Percentiles rank a stretch among this genome's conserved stretches.
Evolutionary conservation across 2,113 vertebrate genomes (phyloP).

Genomic region (Neolamprologus falcicula): DNA sequence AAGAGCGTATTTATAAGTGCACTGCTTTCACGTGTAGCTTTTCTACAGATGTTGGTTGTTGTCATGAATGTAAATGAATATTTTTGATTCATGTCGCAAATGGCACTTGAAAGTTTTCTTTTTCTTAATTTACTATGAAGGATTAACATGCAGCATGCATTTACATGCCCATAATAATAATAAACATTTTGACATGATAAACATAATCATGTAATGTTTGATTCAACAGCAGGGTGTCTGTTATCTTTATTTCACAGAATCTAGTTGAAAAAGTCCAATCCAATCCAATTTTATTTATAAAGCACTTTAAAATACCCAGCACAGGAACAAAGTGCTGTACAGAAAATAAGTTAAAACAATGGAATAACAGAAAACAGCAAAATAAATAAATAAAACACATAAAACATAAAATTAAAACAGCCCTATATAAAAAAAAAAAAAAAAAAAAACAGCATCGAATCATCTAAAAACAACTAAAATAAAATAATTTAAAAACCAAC

Average conservation of each 20-base stretch:
- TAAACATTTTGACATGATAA: neutral
- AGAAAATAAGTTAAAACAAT: too few relatives aligned
- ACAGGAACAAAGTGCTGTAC: too few relatives aligned
- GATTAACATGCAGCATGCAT: neutral
- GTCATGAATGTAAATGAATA: neutral
- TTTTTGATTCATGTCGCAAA: neutral
- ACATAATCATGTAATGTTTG: neutral
- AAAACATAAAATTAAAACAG: too few relatives aligned
- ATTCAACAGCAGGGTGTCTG: neutral
- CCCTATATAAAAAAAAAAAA: too few relatives aligned
- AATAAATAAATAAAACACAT: too few relatives aligned
- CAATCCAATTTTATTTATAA: too few relatives aligned
- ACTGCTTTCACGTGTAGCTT: neutral
- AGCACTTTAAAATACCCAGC: too few relatives aligned
- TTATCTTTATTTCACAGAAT: neutral
- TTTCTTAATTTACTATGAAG: neutral
- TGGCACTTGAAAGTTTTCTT: neutral
- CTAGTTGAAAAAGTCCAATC: neutral
- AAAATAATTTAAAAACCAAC: accelerated
- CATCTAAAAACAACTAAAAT: too few relatives aligned
- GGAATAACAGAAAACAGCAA: too few relatives aligned
- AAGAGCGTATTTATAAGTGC: neutral
- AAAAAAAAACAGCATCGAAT: too few relatives aligned
- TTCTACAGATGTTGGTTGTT: neutral
- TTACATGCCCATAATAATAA: neutral